These are phyloP conservation scores for Dichetophora obliterata DNA, from an alignment of 2,888 invertebrate genomes.

Conservation along the genomic window DNA sequence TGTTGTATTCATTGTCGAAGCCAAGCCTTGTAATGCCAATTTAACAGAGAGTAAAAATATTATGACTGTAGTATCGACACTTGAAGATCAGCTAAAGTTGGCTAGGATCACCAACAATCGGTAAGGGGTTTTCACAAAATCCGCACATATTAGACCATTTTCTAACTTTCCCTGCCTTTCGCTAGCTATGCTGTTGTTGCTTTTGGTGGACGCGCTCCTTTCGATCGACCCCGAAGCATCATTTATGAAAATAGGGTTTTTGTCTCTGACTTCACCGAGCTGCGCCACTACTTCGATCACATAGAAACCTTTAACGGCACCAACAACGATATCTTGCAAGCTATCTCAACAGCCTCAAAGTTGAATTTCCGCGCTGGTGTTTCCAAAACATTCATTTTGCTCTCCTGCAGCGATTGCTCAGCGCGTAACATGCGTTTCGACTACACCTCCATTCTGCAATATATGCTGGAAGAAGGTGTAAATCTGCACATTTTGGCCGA, in stretches of 20 bases:
- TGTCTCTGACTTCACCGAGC: slow-evolving; percentile 73
- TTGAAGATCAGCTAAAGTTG: slow-evolving; percentile 79
- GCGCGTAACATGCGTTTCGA: slow-evolving; percentile 82
- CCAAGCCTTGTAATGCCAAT: slow-evolving; percentile 84
- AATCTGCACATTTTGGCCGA: slow-evolving; percentile 87
- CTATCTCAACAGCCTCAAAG: slow-evolving; percentile 79
- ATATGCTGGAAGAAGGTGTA: slow-evolving; percentile 84
- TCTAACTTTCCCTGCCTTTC: no score
- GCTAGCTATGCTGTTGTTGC: slow-evolving; percentile 83
- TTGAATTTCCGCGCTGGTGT: slow-evolving; percentile 86
- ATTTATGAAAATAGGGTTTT: slow-evolving; percentile 80
- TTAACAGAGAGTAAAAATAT: slow-evolving; percentile 77
- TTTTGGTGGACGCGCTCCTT: slow-evolving; percentile 84
- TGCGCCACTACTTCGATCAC: slow-evolving; percentile 78
- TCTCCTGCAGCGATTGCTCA: slow-evolving; percentile 85
- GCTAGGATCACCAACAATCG: slow-evolving; percentile 78
- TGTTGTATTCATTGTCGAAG: slow-evolving; percentile 90
- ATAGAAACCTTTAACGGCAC: slow-evolving; percentile 72
- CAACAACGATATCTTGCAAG: slow-evolving; percentile 80
- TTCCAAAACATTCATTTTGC: slow-evolving; percentile 83
- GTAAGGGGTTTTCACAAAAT: slow-evolving; percentile 65
- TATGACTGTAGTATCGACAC: slow-evolving; percentile 76
- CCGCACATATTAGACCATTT: neutral
- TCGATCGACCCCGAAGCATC: slow-evolving; percentile 79
- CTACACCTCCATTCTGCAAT: slow-evolving; percentile 85